Evolutionary conservation across 53 echinoderm and acorn worm species (phyloP), one percentile per base, ranked within the genome.

Genomic region (Pentamera pediparva): DNA sequence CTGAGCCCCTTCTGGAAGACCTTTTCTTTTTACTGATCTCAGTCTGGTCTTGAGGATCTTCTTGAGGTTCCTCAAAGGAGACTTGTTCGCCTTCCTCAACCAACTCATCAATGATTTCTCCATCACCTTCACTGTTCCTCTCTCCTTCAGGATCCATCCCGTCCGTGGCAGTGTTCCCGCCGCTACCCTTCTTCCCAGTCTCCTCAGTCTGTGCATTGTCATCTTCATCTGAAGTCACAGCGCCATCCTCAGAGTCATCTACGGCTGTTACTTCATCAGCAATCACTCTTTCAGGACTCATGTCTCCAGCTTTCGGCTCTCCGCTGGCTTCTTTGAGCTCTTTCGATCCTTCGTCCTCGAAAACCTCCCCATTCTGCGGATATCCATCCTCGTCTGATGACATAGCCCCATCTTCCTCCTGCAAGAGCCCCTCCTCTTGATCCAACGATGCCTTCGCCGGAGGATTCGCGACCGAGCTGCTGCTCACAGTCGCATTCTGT

Each of bases 1-100:
- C 73, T 22, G 67, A 67, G 0, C 10, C 31, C 13, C 45, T 25
- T 24, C 45, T 30, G 2, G 18, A 53, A 0, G 58, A 9, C 21
- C 37, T 78, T 58, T 73, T 85, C 0, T 78, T 59, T 18, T 78
- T 71, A n/a, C n/a, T n/a, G n/a, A n/a, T n/a, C 50, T 76, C 75
- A 0, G 82, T 54, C 27, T 91, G 84, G 11, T 91, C 87, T 58
- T 87, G 37, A 37, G 36, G n/a, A n/a, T n/a, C n/a, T n/a, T n/a
- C n/a, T n/a, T n/a, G 70, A 70, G 34, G 47, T 26, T 15, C 32
- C 28, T 75, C 45, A 6, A 70, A 32, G 26, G 35, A 54, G 25
- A 36, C 54, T 35, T 20, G 7, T 19, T 36, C 53, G 22, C 32
- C 54, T 32, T 72, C 53, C 32, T 53, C 29, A n/a, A n/a, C n/a